Conservation (phyloP, 2,797 vertebrate genomes). For the Parauchenoglanis ngamensis region DNA sequence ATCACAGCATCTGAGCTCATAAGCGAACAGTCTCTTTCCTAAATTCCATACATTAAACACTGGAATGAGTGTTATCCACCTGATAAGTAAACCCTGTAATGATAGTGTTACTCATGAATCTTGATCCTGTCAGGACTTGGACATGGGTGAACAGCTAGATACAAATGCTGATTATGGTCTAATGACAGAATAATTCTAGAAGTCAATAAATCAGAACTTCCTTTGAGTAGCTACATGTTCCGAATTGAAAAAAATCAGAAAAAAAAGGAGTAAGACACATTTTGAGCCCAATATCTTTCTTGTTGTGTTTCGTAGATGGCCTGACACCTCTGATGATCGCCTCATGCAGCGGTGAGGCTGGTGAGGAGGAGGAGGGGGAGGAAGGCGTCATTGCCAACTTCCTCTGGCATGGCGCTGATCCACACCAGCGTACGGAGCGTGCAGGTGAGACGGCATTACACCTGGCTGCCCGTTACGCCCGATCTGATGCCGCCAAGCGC, state of each 20-base stretch:
- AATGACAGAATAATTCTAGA: background rate
- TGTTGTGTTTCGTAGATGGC: conserved; percentile 78
- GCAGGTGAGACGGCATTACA: conserved; percentile 94
- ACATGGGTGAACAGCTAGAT: background rate
- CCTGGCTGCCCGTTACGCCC: conserved; percentile 91
- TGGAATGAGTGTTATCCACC: background rate
- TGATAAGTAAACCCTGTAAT: background rate
- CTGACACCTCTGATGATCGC: conserved; percentile 98
- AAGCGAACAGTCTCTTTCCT: background rate
- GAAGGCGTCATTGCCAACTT: conserved; percentile 97
- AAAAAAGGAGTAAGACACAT: background rate
- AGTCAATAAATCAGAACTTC: background rate
- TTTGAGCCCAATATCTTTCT: background rate
- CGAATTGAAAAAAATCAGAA: background rate
- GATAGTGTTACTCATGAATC: background rate
- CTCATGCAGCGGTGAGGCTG: conserved; percentile 94
- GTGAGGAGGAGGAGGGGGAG: conserved; percentile 92
- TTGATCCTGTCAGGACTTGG: background rate
- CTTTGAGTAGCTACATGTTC: background rate
- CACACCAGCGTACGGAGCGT: conserved; percentile 96
- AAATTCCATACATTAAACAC: background rate
- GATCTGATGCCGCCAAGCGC: conserved; percentile 93
- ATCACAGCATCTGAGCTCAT: background rate
- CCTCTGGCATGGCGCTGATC: conserved; percentile 93
- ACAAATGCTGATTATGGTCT: background rate